Percentiles rank a stretch among this genome's conserved stretches.
Evolutionary conservation across 2,888 invertebrate species (phyloP).

Genomic region (Azorinus chamasolen): DNA sequence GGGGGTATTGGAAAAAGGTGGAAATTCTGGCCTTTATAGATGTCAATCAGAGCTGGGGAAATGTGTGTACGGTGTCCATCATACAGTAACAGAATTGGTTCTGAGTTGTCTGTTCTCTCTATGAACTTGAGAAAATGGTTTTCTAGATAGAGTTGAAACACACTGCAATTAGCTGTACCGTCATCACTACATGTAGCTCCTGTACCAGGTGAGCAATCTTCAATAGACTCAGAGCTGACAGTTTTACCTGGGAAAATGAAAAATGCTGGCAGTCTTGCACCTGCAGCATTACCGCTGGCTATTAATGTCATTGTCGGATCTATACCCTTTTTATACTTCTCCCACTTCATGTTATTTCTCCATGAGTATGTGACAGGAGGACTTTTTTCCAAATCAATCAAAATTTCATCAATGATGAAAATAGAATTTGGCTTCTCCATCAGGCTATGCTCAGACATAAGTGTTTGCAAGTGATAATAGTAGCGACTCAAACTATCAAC

Average conservation of each 20-base stretch:
- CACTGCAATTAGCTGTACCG: constrained; percentile 58
- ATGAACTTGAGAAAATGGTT: constrained; percentile 64
- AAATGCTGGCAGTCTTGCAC: constrained; percentile 56
- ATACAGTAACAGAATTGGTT: constrained; percentile 57
- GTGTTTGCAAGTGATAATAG: constrained; percentile 44
- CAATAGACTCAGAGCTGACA: constrained; percentile 61
- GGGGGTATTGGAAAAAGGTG: constrained; percentile 62
- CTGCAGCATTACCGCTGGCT: constrained; percentile 61
- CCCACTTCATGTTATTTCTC: constrained; percentile 53
- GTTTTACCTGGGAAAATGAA: constrained; percentile 64
- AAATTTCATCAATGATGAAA: constrained; percentile 57
- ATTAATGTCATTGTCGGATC: constrained; percentile 56
- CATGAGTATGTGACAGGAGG: constrained; percentile 54
- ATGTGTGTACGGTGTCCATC: constrained; percentile 59
- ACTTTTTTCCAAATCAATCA: constrained; percentile 54
- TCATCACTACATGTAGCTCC: constrained; percentile 66
- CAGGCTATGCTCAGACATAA: constrained; percentile 51
- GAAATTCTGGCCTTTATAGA: constrained; percentile 56
- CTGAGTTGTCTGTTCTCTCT: constrained; percentile 47
- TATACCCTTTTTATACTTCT: constrained; percentile 50
- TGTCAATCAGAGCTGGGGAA: constrained; percentile 54
- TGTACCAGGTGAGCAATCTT: constrained; percentile 62
- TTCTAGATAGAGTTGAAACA: constrained; percentile 61
- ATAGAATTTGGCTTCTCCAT: constrained; percentile 58
- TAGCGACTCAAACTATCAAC: constrained; percentile 52